These are phyloP conservation scores for Macrostomum cliftonense DNA, from an alignment of 2,888 invertebrate genomes.

Conservation along the genomic window DNA sequence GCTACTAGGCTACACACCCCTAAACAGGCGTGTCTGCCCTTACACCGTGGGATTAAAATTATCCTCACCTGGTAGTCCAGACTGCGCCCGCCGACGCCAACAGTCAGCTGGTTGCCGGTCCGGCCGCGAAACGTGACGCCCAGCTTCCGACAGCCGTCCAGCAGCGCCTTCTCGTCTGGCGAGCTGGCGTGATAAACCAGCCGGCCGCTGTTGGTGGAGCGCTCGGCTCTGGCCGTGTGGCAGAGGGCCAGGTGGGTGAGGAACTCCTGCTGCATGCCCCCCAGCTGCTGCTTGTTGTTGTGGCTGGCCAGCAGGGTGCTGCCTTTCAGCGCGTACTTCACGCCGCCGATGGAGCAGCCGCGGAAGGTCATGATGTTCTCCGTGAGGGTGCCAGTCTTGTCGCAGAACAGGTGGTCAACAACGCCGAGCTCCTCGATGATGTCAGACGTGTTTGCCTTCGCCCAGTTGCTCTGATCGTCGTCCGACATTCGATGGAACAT, in stretches of 20 bases:
- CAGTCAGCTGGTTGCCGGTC: too few species aligned
- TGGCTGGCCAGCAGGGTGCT: too few species aligned
- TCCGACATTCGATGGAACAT: constrained; percentile 24
- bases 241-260: constrained; percentile 8
- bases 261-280: constrained; percentile 1
- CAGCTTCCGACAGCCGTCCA: constrained; percentile 51
- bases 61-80: too few species aligned
- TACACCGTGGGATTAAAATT: too few species aligned
- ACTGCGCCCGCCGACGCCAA: too few species aligned
- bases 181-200: constrained; percentile 45
- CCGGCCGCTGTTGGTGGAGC: too few species aligned
- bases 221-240: constrained; percentile 11
- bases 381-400: constrained; percentile 67
- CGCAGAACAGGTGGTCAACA: constrained; percentile 58
- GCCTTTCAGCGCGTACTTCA: constrained; percentile 33
- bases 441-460: constrained; percentile 61
- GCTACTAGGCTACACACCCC: too few species aligned
- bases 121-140: not conserved
- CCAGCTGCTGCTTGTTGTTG: too few species aligned
- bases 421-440: constrained; percentile 70
- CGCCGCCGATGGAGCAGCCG: constrained; percentile 51
- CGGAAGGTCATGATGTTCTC: constrained; percentile 65
- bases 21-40: too few species aligned
- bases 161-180: constrained; percentile 77
- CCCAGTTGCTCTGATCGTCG: constrained; percentile 33